A percentile compares a stretch with the other conserved stretches of the same genome.
phyloP scores from a whole-genome alignment of 1,140 invertebrate species.

The Asobara japonica region DNA sequence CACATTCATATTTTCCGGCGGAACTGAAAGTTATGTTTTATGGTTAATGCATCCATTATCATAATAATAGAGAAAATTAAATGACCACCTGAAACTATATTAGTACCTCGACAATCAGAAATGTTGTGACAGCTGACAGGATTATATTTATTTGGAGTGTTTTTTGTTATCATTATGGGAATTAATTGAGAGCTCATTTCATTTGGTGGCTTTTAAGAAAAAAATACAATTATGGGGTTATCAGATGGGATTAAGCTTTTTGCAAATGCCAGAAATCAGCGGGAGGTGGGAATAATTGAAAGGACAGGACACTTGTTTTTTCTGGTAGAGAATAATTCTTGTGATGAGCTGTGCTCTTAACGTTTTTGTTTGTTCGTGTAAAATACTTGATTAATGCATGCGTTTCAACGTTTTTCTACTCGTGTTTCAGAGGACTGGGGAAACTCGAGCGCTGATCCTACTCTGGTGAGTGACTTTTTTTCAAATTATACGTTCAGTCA shows the following conservation, averaged over 20 bases:
- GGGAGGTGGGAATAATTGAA: neutral
- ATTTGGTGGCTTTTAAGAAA: no score
- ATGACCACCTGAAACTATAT: neutral
- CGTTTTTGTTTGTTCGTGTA: no score
- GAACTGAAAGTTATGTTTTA: conserved; percentile 71
- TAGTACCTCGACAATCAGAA: neutral
- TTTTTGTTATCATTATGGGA: neutral
- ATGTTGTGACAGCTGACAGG: neutral
- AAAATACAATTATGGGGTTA: no score
- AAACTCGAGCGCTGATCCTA: neutral
- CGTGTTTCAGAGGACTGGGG: neutral
- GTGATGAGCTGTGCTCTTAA: no score
- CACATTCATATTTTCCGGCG: conserved; percentile 85
- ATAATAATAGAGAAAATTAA: neutral
- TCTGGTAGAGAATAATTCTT: no score
- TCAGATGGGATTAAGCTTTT: no score
- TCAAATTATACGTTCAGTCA: neutral
- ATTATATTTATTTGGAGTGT: neutral
- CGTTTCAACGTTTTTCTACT: neutral
- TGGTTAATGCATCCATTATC: neutral
- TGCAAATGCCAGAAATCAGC: neutral
- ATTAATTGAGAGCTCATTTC: neutral
- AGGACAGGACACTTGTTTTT: neutral
- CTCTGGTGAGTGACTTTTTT: neutral
- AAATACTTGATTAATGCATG: no score